Conservation (phyloP, 1,140 invertebrate species). For the Condylostylus longicornis region DNA sequence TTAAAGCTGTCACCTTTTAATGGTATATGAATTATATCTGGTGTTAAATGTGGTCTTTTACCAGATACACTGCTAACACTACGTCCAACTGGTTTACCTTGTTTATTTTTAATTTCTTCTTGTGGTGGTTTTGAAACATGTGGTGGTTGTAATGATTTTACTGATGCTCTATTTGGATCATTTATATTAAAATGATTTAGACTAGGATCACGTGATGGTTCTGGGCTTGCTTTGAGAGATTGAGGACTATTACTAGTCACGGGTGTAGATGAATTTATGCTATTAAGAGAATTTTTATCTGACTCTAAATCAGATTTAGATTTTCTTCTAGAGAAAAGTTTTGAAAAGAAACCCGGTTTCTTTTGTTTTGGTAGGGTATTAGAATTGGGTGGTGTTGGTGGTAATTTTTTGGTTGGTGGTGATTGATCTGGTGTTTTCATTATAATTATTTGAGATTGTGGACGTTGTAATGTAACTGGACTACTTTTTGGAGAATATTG, state of each 20-base stretch:
- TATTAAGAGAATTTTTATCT: too few species aligned
- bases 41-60: slow-evolving; percentile 32
- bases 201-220: slow-evolving; percentile 21
- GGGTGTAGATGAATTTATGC: too few species aligned
- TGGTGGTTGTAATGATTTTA: slow-evolving; percentile 16
- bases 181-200: slow-evolving; percentile 16
- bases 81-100: slow-evolving; percentile 34
- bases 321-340: slow-evolving; percentile 41
- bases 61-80: slow-evolving; percentile 42
- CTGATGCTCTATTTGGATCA: slow-evolving; percentile 20
- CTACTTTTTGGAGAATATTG: slow-evolving; percentile 18
- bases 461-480: slow-evolving; percentile 8
- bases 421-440: slow-evolving; percentile 30
- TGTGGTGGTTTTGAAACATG: slow-evolving; percentile 4
- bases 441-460: slow-evolving; percentile 31
- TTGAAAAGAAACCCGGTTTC: slow-evolving; percentile 49
- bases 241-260: slow-evolving; percentile 8
- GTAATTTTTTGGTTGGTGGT: slow-evolving; percentile 33
- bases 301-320: slow-evolving; percentile 29
- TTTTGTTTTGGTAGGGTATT: slow-evolving; percentile 37
- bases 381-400: slow-evolving; percentile 27
- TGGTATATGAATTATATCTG: slow-evolving; percentile 42
- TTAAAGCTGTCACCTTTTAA: slow-evolving; percentile 38
- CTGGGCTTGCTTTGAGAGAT: slow-evolving; percentile 14
- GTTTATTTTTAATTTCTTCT: slow-evolving; percentile 18